Evolutionary conservation across 2,888 invertebrate genomes (phyloP), one percentile per base, ranked within the genome.

Genomic region (Chloroclysta siterata): DNA sequence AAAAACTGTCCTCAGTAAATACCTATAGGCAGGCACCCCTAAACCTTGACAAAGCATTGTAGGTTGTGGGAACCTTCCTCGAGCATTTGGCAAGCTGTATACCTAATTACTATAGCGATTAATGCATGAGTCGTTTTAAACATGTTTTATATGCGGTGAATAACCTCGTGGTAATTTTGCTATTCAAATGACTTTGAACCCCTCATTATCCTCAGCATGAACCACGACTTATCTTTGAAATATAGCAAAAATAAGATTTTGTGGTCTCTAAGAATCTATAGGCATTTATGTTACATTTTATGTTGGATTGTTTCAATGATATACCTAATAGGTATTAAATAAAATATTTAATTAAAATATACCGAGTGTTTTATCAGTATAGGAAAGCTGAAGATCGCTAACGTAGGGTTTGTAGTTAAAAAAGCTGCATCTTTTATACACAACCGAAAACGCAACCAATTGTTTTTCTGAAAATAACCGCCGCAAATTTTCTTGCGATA

Each of bases 21-120:
- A 5, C 1, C 42, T 46, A 33, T 46, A 46, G n/a, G 8, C 47
- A 56, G 60, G 63, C 64, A 70, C 62, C 69, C 68, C 61, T 65
- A 60, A 68, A 64, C 71, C 69, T 68, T 68, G 65, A 66, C 66
- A 68, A 68, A 68, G 68, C 65, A 69, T 68, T 69, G 66, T 68
- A 46, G 53, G 36, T 46, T 68, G 66, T 67, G 70, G 62, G 68
- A 66, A 68, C 52, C 54, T 63, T 65, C 50, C 64, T 58, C 42
- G 60, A 47, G 61, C 61, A 62, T 66, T 59, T 70, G 64, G 67
- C 68, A 64, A 65, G 56, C 64, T 60, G 71, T 66, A 63, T 60
- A 50, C 57, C 53, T 65, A 72, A 69, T 70, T 69, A 68, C 56
- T 53, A 48, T 10, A 46, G 46, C 60, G 63, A 69, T 69, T 70